Conservation (phyloP, 2,113 vertebrate species). For the Phrynosoma platyrhinos region DNA sequence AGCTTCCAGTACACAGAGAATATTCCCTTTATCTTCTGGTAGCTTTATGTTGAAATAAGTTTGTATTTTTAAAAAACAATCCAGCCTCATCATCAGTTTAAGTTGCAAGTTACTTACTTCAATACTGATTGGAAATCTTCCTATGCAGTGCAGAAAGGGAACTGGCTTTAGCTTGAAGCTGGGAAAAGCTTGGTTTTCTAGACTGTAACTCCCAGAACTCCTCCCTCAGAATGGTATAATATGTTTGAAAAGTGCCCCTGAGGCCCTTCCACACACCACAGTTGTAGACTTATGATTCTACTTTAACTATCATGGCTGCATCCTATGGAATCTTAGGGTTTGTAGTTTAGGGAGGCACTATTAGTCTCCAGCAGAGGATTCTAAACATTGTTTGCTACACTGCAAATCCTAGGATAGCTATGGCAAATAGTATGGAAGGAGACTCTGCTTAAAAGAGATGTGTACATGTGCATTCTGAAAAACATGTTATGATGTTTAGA, state of each 20-base stretch:
- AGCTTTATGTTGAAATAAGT: conserved; percentile 21
- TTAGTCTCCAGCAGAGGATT: too few species aligned
- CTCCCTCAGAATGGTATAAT: too few species aligned
- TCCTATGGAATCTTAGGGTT: too few species aligned
- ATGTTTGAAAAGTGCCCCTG: too few species aligned
- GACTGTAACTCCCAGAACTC: background rate
- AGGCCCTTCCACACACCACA: too few species aligned
- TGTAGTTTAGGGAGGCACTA: too few species aligned
- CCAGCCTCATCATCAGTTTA: conserved; percentile 10
- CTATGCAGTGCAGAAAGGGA: too few species aligned
- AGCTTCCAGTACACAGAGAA: conserved; percentile 29
- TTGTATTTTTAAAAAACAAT: background rate
- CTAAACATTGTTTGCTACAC: too few species aligned
- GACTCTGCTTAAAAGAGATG: background rate
- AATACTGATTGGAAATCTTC: background rate
- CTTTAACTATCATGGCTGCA: too few species aligned
- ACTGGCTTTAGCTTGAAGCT: background rate
- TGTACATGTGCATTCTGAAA: background rate
- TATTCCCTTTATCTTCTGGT: background rate
- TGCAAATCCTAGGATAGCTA: background rate
- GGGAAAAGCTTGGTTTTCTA: background rate
- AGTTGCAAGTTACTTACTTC: background rate
- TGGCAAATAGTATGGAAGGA: background rate
- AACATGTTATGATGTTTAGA: background rate
- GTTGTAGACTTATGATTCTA: too few species aligned